Evolutionary conservation across 2,797 vertebrate genomes (phyloP).

Genomic region (Gouania willdenowi): DNA sequence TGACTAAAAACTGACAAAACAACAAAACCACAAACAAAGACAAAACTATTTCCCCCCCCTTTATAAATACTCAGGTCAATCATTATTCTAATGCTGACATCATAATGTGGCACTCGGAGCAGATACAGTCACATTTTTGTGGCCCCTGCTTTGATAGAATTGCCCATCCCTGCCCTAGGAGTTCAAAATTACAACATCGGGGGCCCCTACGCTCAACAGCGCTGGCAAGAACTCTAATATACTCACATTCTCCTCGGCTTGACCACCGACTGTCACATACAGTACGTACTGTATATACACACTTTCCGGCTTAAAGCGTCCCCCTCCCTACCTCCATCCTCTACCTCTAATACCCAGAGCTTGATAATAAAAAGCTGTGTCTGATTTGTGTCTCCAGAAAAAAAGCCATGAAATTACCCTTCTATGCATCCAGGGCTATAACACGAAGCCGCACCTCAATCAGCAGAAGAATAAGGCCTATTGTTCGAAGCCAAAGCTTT

Average conservation of each 20-base stretch:
- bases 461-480: constrained; percentile 57
- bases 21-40: no score
- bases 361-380: constrained; percentile 68
- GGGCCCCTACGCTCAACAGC: no score
- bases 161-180: constrained; percentile 10
- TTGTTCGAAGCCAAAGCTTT: constrained; percentile 52
- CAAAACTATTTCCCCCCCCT: no score
- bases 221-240: no score
- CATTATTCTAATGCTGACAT: no score
- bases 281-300: constrained; percentile 36
- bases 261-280: constrained; percentile 16
- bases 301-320: constrained; percentile 51
- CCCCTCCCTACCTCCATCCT: constrained; percentile 40
- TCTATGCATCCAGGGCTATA: constrained; percentile 48
- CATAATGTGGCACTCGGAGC: no score
- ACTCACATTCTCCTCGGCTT: constrained; percentile 29
- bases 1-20: no score
- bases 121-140: no score
- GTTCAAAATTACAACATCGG: constrained; percentile 33
- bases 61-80: no score
- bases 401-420: constrained; percentile 72
- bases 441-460: constrained; percentile 61
- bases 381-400: constrained; percentile 68
- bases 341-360: constrained; percentile 53
- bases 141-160: no score